These are phyloP conservation scores for Chloropsis hardwickii DNA, from an alignment of 2,113 vertebrate genomes.

Conservation along the genomic window DNA sequence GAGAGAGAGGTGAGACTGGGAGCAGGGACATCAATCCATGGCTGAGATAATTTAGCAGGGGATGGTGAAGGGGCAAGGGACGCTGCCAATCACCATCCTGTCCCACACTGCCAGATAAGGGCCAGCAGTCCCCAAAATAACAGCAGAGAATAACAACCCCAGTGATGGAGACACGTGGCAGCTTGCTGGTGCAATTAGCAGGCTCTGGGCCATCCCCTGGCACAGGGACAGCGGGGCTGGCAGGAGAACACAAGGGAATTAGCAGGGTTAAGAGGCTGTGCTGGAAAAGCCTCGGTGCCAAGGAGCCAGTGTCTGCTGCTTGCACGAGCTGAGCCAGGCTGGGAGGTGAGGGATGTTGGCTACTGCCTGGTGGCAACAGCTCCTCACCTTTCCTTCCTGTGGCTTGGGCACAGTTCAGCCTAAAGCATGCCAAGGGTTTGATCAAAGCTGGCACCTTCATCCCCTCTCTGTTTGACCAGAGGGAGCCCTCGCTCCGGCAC, in stretches of 20 bases:
- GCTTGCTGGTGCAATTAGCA: background rate
- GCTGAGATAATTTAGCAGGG: background rate
- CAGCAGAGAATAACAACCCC: background rate
- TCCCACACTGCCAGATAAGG: background rate
- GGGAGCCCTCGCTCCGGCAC: rapidly evolving
- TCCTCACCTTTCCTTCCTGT: background rate
- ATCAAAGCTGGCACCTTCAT: background rate
- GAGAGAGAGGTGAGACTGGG: background rate
- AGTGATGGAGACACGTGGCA: background rate
- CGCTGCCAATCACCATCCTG: background rate
- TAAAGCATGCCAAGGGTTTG: background rate
- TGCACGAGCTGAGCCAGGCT: background rate
- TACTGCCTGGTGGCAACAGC: background rate
- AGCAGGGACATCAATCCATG: background rate
- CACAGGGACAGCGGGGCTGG: background rate
- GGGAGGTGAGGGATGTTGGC: background rate
- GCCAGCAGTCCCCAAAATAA: background rate
- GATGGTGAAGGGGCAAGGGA: background rate
- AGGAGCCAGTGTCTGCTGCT: background rate
- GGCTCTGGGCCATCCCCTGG: background rate
- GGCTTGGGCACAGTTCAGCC: background rate
- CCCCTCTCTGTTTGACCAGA: background rate
- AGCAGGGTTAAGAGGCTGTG: background rate
- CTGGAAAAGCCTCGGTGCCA: background rate
- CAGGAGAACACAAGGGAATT: constrained; percentile 13